Percentiles rank a stretch among this genome's conserved stretches.
These are phyloP conservation scores for Pedionomus torquatus DNA, from an alignment of 2,113 vertebrate species.

Conservation along the genomic window DNA sequence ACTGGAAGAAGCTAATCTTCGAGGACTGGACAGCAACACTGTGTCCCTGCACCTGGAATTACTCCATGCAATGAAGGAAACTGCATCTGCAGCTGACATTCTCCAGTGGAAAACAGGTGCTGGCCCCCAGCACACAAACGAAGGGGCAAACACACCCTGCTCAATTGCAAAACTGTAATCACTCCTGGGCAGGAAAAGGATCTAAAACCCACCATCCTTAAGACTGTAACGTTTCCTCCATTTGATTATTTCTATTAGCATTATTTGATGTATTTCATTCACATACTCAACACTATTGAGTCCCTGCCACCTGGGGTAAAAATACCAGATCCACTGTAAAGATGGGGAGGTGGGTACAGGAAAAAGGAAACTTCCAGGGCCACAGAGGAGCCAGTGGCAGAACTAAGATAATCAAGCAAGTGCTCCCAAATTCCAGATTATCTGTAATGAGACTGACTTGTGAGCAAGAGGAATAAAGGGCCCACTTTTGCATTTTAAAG, in stretches of 20 bases:
- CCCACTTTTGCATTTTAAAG: background rate
- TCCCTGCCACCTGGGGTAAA: background rate
- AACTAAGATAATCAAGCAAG: background rate
- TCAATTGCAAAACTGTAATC: background rate
- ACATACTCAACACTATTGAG: background rate
- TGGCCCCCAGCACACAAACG: background rate
- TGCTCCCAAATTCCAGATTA: background rate
- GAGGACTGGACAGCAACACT: background rate
- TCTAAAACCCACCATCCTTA: background rate
- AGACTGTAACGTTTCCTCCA: background rate
- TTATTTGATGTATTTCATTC: background rate
- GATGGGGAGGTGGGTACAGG: background rate
- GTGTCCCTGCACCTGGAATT: background rate
- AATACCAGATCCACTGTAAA: background rate
- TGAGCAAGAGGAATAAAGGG: background rate
- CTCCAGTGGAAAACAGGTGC: background rate
- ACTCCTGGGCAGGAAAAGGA: background rate
- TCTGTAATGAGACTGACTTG: background rate
- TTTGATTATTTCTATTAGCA: background rate
- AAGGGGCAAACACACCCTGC: background rate
- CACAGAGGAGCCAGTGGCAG: conserved; percentile 48
- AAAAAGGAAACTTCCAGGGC: conserved; percentile 54
- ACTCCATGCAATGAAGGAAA: background rate
- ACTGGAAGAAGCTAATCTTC: background rate
- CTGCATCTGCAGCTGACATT: background rate